Evolutionary conservation across 1,140 invertebrate genomes (phyloP).

Genomic region (Drosophila insularis): DNA sequence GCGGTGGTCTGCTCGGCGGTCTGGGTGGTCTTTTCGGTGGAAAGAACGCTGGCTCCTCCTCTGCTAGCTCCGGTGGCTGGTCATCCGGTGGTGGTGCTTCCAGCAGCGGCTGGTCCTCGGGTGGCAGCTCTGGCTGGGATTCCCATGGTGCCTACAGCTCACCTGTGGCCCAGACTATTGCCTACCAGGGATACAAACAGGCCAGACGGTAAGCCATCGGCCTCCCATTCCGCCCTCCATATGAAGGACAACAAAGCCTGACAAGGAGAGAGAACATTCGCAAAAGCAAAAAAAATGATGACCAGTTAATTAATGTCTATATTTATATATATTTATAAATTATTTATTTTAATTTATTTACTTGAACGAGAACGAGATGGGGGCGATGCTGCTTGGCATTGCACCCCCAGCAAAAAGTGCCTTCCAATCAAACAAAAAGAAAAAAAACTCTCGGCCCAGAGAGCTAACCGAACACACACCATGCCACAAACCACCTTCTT

Average conservation of each 20-base stretch:
- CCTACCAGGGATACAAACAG: conserved; percentile 82
- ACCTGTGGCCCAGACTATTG: conserved; percentile 82
- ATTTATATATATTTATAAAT: conserved; percentile 81
- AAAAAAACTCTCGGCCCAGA: conserved; percentile 46
- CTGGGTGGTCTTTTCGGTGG: conserved; percentile 79
- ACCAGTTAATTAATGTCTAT: conserved; percentile 69
- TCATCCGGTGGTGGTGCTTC: conserved; percentile 72
- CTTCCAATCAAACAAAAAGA: conserved; percentile 52
- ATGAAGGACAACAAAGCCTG: conserved; percentile 35
- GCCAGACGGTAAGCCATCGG: conserved; percentile 69
- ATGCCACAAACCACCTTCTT: conserved; percentile 59
- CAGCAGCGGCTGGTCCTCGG: conserved; percentile 67
- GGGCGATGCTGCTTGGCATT: conserved; percentile 22
- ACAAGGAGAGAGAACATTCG: conserved; percentile 70
- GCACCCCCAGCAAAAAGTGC: conserved; percentile 58
- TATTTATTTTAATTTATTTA: conserved; percentile 82
- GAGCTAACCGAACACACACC: conserved; percentile 32
- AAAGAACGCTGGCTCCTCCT: conserved; percentile 62
- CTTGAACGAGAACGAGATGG: conserved; percentile 75
- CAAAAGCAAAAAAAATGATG: conserved; percentile 63
- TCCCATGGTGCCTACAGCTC: conserved; percentile 82
- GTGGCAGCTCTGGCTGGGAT: conserved; percentile 76
- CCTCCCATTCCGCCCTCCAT: conserved; percentile 13
- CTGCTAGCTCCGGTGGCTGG: conserved; percentile 72
- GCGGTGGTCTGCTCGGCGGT: conserved; percentile 76